Conservation (phyloP, 2,888 invertebrate genomes). For the Drosophila robusta region DNA sequence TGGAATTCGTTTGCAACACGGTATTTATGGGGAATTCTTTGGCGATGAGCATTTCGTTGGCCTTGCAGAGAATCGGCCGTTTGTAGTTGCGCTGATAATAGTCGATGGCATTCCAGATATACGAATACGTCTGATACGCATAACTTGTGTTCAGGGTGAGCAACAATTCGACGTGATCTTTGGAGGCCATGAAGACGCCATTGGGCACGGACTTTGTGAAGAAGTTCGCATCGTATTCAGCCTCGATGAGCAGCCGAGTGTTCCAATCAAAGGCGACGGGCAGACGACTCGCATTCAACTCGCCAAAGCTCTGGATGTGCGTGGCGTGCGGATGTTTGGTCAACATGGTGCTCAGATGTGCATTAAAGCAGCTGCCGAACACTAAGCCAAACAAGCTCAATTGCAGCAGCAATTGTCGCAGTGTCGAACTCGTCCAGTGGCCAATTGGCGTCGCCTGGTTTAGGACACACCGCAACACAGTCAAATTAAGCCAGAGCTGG, state of each 20-base stretch:
- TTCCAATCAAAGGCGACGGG: constrained; percentile 23
- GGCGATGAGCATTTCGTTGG: background rate
- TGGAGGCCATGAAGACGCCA: background rate
- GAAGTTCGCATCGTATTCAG: background rate
- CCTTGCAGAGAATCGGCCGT: constrained; percentile 29
- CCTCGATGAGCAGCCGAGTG: background rate
- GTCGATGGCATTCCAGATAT: background rate
- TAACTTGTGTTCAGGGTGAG: constrained; percentile 40
- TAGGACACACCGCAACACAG: constrained; percentile 24
- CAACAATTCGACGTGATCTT: constrained; percentile 8
- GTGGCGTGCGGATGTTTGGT: constrained; percentile 32
- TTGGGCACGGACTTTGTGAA: constrained; percentile 9
- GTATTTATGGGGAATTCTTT: constrained; percentile 9
- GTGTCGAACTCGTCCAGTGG: background rate
- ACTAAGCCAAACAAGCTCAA: constrained; percentile 22
- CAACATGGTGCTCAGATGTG: constrained; percentile 33
- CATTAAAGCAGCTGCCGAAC: constrained; percentile 2
- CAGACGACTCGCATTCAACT: constrained; percentile 40
- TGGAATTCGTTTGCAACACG: constrained; percentile 37
- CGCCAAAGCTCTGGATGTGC: constrained; percentile 30
- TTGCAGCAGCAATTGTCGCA: constrained; percentile 5
- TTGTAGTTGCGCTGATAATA: constrained; percentile 13
- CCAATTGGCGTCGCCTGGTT: background rate
- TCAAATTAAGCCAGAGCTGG: constrained; percentile 22
- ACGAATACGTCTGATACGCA: constrained; percentile 28